Percentiles rank a stretch among this genome's conserved stretches.
phyloP scores from a whole-genome alignment of 2,797 vertebrate genomes.

The Pipistrellus pipistrellus region DNA sequence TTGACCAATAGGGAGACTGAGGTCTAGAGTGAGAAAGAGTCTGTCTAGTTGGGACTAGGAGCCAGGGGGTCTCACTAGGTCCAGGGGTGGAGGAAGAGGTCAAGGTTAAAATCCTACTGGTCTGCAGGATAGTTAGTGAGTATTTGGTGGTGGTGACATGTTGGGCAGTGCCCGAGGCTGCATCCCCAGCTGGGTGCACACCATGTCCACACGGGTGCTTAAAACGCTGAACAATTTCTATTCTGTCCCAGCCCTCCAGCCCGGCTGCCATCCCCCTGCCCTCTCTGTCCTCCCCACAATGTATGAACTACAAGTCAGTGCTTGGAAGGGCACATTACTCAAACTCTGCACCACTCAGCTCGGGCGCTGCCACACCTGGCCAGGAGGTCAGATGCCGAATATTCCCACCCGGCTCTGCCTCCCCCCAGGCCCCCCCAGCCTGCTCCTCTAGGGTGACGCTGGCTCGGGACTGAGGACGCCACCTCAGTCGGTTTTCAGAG shows the following conservation, averaged over 20 bases:
- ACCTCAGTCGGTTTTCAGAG: not conserved
- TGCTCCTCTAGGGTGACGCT: not conserved
- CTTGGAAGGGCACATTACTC: not conserved
- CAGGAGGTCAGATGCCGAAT: fast-evolving
- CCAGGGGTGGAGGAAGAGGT: not conserved
- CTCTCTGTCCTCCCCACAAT: not conserved
- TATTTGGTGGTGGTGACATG: fast-evolving
- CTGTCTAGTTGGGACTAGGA: not conserved
- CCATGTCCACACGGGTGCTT: fast-evolving
- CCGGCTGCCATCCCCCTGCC: not conserved
- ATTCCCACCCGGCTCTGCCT: fast-evolving
- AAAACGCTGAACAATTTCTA: not conserved
- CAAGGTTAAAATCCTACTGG: no score
- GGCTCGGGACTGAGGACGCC: not conserved
- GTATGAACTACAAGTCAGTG: not conserved
- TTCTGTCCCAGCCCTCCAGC: not conserved
- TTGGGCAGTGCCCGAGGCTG: not conserved
- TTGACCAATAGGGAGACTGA: not conserved
- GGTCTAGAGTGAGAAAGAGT: not conserved
- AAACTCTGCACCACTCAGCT: fast-evolving
- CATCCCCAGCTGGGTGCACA: fast-evolving
- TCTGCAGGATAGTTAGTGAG: fast-evolving
- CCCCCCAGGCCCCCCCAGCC: no score
- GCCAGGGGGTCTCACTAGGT: not conserved
- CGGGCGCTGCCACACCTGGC: fast-evolving